Evolutionary conservation across 1,140 invertebrate species (phyloP).

Genomic region (Drosophila ohnishii): DNA sequence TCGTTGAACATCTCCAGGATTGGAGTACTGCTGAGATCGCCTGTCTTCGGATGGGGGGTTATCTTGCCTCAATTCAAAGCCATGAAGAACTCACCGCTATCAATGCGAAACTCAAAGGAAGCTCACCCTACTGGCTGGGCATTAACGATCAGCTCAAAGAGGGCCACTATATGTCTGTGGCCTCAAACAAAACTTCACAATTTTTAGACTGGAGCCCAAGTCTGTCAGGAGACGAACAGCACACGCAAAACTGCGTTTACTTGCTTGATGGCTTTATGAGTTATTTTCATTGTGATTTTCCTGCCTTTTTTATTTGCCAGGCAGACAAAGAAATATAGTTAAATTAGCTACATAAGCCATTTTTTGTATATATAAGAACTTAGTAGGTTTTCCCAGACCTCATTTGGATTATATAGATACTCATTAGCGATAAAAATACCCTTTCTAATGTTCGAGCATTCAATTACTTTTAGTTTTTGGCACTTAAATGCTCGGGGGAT

Average conservation of each 20-base stretch:
- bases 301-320: not conserved
- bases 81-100: not conserved
- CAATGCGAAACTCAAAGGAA: not conserved
- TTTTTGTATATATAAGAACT: not conserved
- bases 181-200: not conserved
- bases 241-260: not conserved
- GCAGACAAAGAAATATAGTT: not conserved
- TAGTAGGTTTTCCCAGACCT: no score
- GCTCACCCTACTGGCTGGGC: not conserved
- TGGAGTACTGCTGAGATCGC: not conserved
- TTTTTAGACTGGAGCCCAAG: not conserved
- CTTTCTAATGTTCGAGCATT: not conserved
- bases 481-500: not conserved
- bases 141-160: not conserved
- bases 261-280: not conserved
- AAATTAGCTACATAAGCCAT: no score
- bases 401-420: no score
- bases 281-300: not conserved
- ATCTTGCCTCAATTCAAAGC: not conserved
- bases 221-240: not conserved
- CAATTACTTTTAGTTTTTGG: not conserved
- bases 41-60: not conserved
- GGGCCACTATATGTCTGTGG: not conserved
- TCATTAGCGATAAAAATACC: no score
- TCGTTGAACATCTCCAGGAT: not conserved